phyloP scores from a whole-genome alignment of 2,888 invertebrate species.

The Limnephilus auricula region DNA sequence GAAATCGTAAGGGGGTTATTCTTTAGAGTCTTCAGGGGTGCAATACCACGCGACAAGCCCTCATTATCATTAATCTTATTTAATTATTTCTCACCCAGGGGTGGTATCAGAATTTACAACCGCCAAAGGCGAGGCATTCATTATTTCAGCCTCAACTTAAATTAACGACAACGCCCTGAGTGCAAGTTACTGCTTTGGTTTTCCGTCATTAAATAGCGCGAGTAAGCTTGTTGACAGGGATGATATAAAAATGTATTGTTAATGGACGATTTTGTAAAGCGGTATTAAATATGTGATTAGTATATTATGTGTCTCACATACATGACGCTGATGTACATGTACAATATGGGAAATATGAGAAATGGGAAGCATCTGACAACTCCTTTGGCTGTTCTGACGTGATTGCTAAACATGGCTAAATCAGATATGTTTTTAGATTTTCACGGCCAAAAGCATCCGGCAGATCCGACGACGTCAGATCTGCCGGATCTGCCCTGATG shows the following conservation, averaged over 20 bases:
- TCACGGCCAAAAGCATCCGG: no score
- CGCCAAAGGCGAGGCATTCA: neutral
- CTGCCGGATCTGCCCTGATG: no score
- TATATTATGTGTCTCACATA: no score
- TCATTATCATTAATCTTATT: constrained; percentile 48
- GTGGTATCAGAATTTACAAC: constrained; percentile 6
- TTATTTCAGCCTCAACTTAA: neutral
- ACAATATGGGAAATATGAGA: no score
- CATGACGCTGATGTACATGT: no score
- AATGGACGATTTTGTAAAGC: no score
- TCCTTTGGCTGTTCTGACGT: no score
- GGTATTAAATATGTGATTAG: no score
- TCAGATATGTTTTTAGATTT: no score
- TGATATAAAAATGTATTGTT: neutral
- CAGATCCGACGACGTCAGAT: no score
- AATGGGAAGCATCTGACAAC: no score
- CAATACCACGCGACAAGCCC: constrained; percentile 14
- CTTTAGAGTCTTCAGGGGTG: constrained; percentile 22
- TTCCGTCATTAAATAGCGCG: neutral
- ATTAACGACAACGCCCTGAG: neutral
- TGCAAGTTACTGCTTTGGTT: neutral
- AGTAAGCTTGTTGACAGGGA: neutral
- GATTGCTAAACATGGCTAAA: no score
- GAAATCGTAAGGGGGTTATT: constrained; percentile 32
- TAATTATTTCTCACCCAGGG: constrained; percentile 40